Percentiles rank a stretch among this genome's conserved stretches.
These are phyloP conservation scores for Keiferia lycopersicella DNA, from an alignment of 2,888 invertebrate species.

Conservation along the genomic window DNA sequence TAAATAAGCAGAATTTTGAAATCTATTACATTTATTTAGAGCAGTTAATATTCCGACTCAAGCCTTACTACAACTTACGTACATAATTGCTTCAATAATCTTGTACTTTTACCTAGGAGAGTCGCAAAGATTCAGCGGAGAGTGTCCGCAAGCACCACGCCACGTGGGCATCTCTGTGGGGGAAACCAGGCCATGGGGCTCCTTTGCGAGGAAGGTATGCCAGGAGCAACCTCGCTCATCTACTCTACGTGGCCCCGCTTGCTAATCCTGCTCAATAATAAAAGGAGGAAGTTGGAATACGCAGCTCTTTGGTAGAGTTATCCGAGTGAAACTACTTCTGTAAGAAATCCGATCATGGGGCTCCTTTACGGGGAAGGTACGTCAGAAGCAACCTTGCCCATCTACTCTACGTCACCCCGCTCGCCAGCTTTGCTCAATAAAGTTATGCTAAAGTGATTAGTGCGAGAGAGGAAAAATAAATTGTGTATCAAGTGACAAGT, in stretches of 20 bases:
- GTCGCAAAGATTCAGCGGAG: slow-evolving; percentile 83
- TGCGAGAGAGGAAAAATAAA: too few relatives aligned
- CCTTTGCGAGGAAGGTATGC: slow-evolving; percentile 76
- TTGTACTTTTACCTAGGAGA: slow-evolving; percentile 69
- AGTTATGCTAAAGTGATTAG: too few relatives aligned
- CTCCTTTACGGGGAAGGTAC: slow-evolving; percentile 75
- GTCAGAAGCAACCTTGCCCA: slow-evolving; percentile 68
- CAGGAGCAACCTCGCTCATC: slow-evolving; percentile 64
- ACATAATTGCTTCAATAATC: neutral
- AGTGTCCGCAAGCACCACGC: slow-evolving; percentile 86
- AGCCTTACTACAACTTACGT: too few relatives aligned
- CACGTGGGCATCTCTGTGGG: slow-evolving; percentile 90
- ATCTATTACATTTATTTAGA: too few relatives aligned
- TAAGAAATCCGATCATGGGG: slow-evolving; percentile 86
- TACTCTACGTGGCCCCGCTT: slow-evolving; percentile 61
- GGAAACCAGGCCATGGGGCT: slow-evolving; percentile 86
- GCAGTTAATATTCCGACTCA: too few relatives aligned
- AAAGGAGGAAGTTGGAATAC: too few relatives aligned
- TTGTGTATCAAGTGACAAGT: too few relatives aligned
- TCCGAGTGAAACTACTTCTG: too few relatives aligned
- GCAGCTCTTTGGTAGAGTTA: too few relatives aligned
- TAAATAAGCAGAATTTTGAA: too few relatives aligned
- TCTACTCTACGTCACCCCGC: slow-evolving; percentile 60
- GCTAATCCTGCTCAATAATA: slow-evolving; percentile 37
- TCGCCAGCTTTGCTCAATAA: slow-evolving; percentile 41